These are phyloP conservation scores for Polypterus bichir DNA, from an alignment of 2,113 vertebrate species.

Conservation along the genomic window DNA sequence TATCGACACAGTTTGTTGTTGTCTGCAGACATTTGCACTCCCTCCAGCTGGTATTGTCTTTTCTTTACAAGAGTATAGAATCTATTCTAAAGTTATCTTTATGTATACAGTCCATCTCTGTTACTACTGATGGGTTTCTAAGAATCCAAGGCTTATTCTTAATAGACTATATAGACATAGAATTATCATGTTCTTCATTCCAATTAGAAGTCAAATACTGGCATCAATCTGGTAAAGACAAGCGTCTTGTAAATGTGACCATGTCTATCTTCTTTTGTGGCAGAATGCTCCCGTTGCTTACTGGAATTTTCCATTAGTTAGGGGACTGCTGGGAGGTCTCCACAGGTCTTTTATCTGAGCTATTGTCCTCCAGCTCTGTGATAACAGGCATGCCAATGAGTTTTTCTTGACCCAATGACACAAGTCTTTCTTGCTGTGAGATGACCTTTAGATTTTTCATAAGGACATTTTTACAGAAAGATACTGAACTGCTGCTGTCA, in stretches of 20 bases:
- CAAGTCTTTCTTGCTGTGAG: too few relatives aligned
- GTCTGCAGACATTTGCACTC: background rate
- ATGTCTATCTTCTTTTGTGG: slow-evolving; percentile 1
- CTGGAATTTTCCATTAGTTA: slow-evolving; percentile 8
- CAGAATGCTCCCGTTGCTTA: slow-evolving; percentile 2
- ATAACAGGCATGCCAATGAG: slow-evolving; percentile 4
- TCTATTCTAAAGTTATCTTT: slow-evolving; percentile 7
- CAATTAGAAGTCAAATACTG: slow-evolving; percentile 14
- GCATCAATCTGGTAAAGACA: slow-evolving; percentile 17
- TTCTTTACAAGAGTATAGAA: background rate
- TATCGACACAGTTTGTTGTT: slow-evolving; percentile 8
- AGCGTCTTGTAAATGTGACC: slow-evolving; percentile 7
- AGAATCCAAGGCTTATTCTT: slow-evolving; percentile 8
- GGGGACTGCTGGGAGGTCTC: slow-evolving; percentile 2
- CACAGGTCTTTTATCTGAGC: background rate
- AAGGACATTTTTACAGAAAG: too few relatives aligned
- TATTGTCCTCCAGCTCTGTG: slow-evolving; percentile 4
- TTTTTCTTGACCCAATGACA: slow-evolving; percentile 8
- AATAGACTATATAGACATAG: too few relatives aligned
- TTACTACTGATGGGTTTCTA: slow-evolving; percentile 4
- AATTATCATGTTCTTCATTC: slow-evolving; percentile 1
- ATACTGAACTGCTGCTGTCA: too few relatives aligned
- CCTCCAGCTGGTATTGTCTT: background rate
- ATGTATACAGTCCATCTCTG: slow-evolving; percentile 11
- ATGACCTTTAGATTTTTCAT: too few relatives aligned